Conservation (phyloP, 35 echinoderm and acorn worm genomes). For the Ophioderma brevispina region DNA sequence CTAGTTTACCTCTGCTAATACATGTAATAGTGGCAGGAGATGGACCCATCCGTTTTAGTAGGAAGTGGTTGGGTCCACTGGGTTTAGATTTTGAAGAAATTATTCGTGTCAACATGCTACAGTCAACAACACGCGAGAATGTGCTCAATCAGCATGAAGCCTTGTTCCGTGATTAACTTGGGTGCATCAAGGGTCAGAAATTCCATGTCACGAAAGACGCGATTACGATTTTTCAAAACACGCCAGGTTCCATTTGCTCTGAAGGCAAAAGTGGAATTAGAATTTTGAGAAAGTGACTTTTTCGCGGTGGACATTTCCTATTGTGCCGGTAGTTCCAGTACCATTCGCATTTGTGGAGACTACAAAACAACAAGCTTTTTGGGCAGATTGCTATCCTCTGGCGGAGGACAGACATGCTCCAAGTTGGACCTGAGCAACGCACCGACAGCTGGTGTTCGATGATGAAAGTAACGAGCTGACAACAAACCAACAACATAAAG, state of each 20-base stretch:
- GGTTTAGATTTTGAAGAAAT: not conserved
- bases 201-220: not conserved
- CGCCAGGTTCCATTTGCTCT: conserved; percentile 58
- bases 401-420: conserved; percentile 35
- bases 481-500: conserved; percentile 51
- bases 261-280: conserved; percentile 43
- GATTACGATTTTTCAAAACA: conserved; percentile 18
- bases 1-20: too few relatives aligned
- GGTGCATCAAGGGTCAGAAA: not conserved
- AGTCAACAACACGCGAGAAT: too few relatives aligned
- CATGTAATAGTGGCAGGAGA: not conserved
- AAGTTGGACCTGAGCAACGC: conserved; percentile 59
- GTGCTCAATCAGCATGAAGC: too few relatives aligned
- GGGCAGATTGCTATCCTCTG: conserved; percentile 46
- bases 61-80: not conserved
- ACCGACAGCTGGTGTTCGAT: conserved; percentile 37
- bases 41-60: not conserved
- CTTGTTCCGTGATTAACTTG: too few relatives aligned
- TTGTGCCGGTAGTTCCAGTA: conserved; percentile 35
- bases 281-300: conserved; percentile 44
- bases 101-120: not conserved
- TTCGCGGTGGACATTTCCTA: conserved; percentile 56
- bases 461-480: conserved; percentile 29
- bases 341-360: conserved; percentile 57
- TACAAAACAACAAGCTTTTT: conserved; percentile 46